phyloP scores from a whole-genome alignment of 2,888 invertebrate genomes.

The Mesoligia furuncula region DNA sequence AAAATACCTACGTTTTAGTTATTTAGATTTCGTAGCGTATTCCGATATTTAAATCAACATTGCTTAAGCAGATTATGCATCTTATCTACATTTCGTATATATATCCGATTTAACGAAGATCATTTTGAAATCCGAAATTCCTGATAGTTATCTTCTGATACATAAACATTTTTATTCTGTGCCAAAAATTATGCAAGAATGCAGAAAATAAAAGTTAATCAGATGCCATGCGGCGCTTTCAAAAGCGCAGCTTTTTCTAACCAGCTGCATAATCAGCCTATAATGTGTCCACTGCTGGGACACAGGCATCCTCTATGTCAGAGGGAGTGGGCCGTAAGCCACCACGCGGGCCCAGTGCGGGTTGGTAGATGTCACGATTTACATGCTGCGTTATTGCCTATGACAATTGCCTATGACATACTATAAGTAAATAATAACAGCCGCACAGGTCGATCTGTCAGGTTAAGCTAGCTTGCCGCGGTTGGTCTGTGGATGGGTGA shows the following conservation, averaged over 20 bases:
- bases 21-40: neutral
- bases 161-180: neutral
- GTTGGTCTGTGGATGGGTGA: no score
- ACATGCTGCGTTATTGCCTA: neutral
- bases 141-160: constrained; percentile 2
- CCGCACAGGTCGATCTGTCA: no score
- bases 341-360: neutral
- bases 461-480: no score
- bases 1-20: neutral
- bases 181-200: neutral
- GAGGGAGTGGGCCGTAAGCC: neutral
- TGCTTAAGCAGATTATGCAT: neutral
- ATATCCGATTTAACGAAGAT: neutral
- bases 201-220: neutral
- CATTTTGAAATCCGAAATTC: constrained; percentile 3
- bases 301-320: neutral
- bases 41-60: neutral
- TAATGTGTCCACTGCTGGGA: neutral
- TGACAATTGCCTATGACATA: neutral
- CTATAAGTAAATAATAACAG: no score
- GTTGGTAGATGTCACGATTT: neutral
- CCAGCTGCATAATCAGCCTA: neutral
- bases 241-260: neutral
- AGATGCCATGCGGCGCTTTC: neutral
- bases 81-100: constrained; percentile 18